Conservation (phyloP, 1,140 invertebrate genomes). For the Drosophila orosa region DNA sequence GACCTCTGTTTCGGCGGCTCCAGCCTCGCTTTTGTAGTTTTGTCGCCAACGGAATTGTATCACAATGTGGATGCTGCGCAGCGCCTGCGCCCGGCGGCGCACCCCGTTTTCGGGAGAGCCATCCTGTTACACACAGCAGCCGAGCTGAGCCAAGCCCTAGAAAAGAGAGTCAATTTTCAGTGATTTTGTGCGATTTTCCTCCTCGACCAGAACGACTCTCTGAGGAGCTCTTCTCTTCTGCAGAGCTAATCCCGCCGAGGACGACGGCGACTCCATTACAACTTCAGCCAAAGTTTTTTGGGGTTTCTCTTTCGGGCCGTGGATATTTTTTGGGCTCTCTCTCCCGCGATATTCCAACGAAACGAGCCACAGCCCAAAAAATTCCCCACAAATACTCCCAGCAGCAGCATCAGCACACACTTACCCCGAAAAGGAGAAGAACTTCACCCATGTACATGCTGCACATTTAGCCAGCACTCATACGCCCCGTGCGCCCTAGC, state of each 20-base stretch:
- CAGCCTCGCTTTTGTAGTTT: conserved; percentile 59
- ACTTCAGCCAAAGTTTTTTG: conserved; percentile 40
- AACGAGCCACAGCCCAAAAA: conserved; percentile 79
- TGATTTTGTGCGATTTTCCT: background rate
- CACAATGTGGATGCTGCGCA: conserved; percentile 63
- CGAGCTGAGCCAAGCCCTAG: conserved; percentile 64
- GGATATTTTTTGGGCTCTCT: conserved; percentile 44
- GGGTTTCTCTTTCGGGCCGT: conserved; percentile 34
- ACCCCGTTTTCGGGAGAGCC: conserved; percentile 68
- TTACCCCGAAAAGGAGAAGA: conserved; percentile 16
- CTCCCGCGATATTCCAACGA: conserved; percentile 56
- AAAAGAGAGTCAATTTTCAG: conserved; percentile 9
- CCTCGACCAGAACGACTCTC: conserved; percentile 8
- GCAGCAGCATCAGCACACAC: conserved; percentile 16
- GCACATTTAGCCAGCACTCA: conserved; percentile 50
- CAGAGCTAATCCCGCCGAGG: conserved; percentile 46
- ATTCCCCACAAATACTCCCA: conserved; percentile 48
- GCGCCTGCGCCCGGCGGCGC: conserved; percentile 53
- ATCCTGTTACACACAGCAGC: conserved; percentile 38
- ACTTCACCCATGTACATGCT: conserved; percentile 32
- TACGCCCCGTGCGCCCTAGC: conserved; percentile 35
- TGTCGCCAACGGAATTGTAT: conserved; percentile 42
- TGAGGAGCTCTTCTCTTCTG: conserved; percentile 46
- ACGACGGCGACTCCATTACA: conserved; percentile 54
- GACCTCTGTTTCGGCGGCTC: conserved; percentile 43